Evolutionary conservation across 1,140 invertebrate species (phyloP), one percentile per base, ranked within the genome.

Genomic region (Heliconius hermathena): DNA sequence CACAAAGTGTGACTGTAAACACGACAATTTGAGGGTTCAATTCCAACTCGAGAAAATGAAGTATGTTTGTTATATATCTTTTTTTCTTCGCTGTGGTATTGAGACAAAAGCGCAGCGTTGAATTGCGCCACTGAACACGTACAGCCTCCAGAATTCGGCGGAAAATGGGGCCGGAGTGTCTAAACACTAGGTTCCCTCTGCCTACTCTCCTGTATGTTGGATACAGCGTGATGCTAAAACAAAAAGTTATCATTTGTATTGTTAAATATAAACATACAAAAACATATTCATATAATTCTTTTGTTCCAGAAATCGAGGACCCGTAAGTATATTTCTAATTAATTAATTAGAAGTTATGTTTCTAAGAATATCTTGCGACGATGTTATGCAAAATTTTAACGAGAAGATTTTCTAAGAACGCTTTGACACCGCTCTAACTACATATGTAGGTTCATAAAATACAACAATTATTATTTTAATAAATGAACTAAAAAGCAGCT

Each of bases 291-390:
- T 20, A 52, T 60, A 11, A 11, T 20, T 70, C 41, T 77, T 54
- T 33, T 75, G 13, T 79, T 76, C 20, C 54, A 76, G 74, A 76
- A 71, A 70, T 70, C 38, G 46, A 60, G 38, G 20, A 66, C 60
- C 20, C 18, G 74, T 76, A 70, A 41, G 74, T 70, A 71, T 46
- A 20, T 54, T n/a, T 8, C 20, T 20, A 22, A 57, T 1, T 57
- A 22, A 57, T 57, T 57, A 22, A 52, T 52, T 52, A 20, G 49
- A 52, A 41, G 20, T 66, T 22, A 41, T 29, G 6, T 22, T 60
- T 60, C n/a, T 9, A 41, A 41, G 33, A 73, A 20, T 73, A n/a
- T n/a, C 20, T 11, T 73, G 18, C 5, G 16, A 36, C 38, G 16
- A 22, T 36, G n/a, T 38, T n/a, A 46, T 46, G 41, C 41, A 46